Conservation (phyloP, 2,888 invertebrate genomes). For the Periphyllus acericola region DNA sequence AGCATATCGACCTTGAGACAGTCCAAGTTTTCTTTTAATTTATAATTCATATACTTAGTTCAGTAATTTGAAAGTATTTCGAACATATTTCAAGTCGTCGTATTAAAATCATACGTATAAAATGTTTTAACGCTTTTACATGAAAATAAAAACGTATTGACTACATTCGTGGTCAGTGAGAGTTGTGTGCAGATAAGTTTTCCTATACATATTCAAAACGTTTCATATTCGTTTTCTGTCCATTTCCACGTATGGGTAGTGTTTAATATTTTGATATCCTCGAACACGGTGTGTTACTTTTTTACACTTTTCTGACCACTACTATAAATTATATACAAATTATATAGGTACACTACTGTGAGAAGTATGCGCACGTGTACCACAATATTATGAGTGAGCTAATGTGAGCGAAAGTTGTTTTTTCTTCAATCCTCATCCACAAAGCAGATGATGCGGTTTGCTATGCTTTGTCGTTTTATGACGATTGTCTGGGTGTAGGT, state of each 20-base stretch:
- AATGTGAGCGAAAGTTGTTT: constrained; percentile 49
- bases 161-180: too few species aligned
- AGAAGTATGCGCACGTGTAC: not conserved
- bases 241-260: not conserved
- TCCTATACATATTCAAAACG: too few species aligned
- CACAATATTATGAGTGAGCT: not conserved
- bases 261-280: not conserved
- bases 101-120: too few species aligned
- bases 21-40: not conserved
- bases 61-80: too few species aligned
- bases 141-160: too few species aligned
- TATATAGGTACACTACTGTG: not conserved
- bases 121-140: too few species aligned
- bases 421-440: not conserved
- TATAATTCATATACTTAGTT: not conserved
- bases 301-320: constrained; percentile 6
- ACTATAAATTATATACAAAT: not conserved
- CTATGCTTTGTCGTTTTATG: too few species aligned
- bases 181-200: too few species aligned
- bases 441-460: constrained; percentile 14
- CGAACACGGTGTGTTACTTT: not conserved
- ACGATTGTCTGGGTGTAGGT: constrained; percentile 27
- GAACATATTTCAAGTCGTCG: too few species aligned
- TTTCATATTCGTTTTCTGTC: not conserved
- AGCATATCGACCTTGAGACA: not conserved